These are phyloP conservation scores for Panagrolaimus sp. DNA, from an alignment of 1,140 invertebrate species.

Conservation along the genomic window DNA sequence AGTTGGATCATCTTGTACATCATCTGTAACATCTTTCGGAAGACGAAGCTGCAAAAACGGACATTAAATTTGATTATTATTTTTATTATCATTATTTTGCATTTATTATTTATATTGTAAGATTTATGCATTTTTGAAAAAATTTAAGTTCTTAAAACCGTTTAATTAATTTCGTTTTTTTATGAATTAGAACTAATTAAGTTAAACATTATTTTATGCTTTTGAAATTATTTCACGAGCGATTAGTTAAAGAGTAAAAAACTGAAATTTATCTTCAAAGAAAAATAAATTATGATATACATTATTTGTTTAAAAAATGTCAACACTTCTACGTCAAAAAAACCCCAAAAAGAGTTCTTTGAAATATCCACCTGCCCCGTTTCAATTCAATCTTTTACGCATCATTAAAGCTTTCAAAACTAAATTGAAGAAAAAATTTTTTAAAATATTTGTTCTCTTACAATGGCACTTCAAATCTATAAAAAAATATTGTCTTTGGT, in stretches of 20 bases:
- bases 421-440: background rate
- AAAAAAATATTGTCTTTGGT: no score
- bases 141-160: no score
- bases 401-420: background rate
- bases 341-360: background rate
- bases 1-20: conserved; percentile 97
- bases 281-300: no score
- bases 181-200: no score
- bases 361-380: background rate
- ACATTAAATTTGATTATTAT: conserved; percentile 16
- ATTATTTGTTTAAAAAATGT: no score
- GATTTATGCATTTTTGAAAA: background rate
- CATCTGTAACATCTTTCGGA: conserved; percentile 82
- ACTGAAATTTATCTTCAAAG: no score
- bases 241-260: no score
- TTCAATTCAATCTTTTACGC: background rate
- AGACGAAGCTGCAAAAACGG: conserved; percentile 68
- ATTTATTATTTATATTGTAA: background rate
- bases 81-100: conserved; percentile 20
- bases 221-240: no score
- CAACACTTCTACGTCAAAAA: background rate
- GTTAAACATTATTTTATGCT: no score
- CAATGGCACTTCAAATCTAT: conserved; percentile 11
- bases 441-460: conserved; percentile 11
- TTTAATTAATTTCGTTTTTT: no score